Evolutionary conservation across 2,888 invertebrate species (phyloP).

Genomic region (Lasioglossum calceatum): DNA sequence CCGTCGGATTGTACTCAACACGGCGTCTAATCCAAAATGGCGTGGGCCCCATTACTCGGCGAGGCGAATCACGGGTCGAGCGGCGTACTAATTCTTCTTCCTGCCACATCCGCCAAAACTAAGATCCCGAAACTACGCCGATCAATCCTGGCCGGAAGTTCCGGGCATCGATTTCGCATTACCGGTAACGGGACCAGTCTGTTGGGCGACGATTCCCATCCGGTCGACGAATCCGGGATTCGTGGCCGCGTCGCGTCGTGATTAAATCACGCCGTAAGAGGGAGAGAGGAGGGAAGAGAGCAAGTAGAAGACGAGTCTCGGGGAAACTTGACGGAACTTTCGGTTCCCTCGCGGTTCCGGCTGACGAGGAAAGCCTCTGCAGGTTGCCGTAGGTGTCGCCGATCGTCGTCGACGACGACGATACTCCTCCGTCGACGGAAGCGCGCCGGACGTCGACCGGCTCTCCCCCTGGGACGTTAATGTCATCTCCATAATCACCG

Average conservation of each 20-base stretch:
- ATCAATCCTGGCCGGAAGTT: conserved; percentile 14
- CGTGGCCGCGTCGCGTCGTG: conserved; percentile 8
- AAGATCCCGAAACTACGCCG: conserved; percentile 15
- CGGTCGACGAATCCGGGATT: conserved; percentile 12
- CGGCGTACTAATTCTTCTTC: conserved; percentile 11
- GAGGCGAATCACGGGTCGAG: not conserved
- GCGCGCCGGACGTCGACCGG: conserved; percentile 35
- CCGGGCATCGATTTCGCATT: conserved; percentile 44
- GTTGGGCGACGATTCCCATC: conserved; percentile 15
- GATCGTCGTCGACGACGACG: not conserved
- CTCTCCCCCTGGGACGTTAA: conserved; percentile 59
- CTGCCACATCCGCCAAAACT: conserved; percentile 13
- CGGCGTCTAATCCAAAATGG: conserved; percentile 2
- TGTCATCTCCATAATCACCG: conserved; percentile 69
- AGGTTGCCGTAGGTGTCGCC: not conserved
- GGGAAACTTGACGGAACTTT: not conserved
- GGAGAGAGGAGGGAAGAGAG: not conserved
- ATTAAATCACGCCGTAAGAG: not conserved
- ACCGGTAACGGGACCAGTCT: conserved; percentile 3
- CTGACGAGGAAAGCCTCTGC: not conserved
- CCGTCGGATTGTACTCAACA: not conserved
- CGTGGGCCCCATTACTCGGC: conserved; percentile 4
- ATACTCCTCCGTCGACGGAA: conserved; percentile 21
- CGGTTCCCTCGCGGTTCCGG: not conserved
- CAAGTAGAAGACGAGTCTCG: not conserved